Evolutionary conservation across 2,888 invertebrate genomes (phyloP).

Genomic region (Tigriopus californicus): DNA sequence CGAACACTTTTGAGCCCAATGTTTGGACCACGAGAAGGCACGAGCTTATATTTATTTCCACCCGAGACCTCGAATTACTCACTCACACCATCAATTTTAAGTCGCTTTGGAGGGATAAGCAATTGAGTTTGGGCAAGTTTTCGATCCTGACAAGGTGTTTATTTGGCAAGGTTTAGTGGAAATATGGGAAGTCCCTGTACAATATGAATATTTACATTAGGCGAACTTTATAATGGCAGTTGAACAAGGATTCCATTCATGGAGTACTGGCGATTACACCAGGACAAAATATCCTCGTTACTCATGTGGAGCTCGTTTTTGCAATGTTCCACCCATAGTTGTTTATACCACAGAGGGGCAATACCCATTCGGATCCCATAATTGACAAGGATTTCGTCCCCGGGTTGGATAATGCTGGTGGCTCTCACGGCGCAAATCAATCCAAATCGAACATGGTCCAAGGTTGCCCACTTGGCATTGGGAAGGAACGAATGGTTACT

Average conservation of each 20-base stretch:
- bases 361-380: not conserved
- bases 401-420: not conserved
- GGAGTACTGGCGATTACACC: not conserved
- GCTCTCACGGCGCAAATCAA: not conserved
- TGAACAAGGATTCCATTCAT: not conserved
- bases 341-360: not conserved
- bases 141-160: too few species aligned
- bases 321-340: not conserved
- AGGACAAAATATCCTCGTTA: not conserved
- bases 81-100: too few species aligned
- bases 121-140: too few species aligned
- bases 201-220: too few species aligned
- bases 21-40: too few species aligned
- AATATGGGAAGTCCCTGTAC: too few species aligned
- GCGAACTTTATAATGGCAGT: too few species aligned
- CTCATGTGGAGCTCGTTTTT: not conserved
- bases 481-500: not conserved
- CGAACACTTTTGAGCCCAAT: too few species aligned
- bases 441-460: not conserved
- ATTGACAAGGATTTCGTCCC: not conserved
- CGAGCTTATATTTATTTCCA: too few species aligned
- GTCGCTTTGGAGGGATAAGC: too few species aligned
- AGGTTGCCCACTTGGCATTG: not conserved
- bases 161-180: too few species aligned
- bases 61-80: too few species aligned